Base-by-base conservation (phyloP, 2,888 invertebrate genomes). In the Agrochola macilenta region DNA sequence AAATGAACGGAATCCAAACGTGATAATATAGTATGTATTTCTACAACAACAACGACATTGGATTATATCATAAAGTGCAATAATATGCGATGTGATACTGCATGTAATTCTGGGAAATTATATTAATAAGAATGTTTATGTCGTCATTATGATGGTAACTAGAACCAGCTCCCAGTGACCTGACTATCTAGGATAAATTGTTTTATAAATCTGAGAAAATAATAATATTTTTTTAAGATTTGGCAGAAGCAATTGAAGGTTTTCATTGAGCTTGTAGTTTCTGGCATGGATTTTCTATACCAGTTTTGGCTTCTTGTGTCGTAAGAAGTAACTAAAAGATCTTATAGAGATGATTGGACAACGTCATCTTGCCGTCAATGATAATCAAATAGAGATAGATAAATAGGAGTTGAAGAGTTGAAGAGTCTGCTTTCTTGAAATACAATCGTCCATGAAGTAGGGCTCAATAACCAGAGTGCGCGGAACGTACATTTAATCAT, bases 1-100 rank as follows among this genome's bases (percentile, higher is more conserved):
- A 60, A 26, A 65, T 26, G 0, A 23, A 75, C 26, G 14, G 23
- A 52, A 66, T 54, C 23, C 75, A 30, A 14, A 46, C 52, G 1
- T 52, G 1, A 30, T 58, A 14, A 46, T 64, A 64, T 64, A 2
- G 39, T 52, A 61, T 35, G 43, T n/a, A n/a, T 65, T 46, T 23
- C 2, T 54, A 23, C 46, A 17, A 54, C 17, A 39, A 30, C 7
- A 60, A 35, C 23, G 35, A 0, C 1, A 39, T 46, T 81, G 20
- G 20, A 30, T 66, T 54, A 1, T 57, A 54, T 46, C 5, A 9
- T 57, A 54, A 5, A 46, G 46, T 46, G 63, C 64, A 52, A 20
- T 60, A 60, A 11, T 60, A n/a, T 65, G 46, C 54, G 23, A 79
- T 74, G 14, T 54, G 65, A 78, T 35, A 78, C n/a, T 26, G 12